Conservation (phyloP, 1,140 invertebrate genomes). For the Bradysia coprophila region DNA sequence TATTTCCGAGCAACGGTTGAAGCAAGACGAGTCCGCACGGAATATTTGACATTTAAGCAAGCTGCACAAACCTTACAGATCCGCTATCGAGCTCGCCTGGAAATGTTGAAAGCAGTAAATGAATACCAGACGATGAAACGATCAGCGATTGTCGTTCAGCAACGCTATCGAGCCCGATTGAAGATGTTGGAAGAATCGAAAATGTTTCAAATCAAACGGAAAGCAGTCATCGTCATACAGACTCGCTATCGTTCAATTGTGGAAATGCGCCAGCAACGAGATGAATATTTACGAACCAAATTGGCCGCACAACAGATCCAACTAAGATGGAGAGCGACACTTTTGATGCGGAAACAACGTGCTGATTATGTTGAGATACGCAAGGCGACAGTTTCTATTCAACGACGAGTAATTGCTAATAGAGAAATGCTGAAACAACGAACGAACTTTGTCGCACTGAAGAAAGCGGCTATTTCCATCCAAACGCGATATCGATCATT, state of each 20-base stretch:
- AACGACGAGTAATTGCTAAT: background rate
- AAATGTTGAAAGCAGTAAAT: constrained; percentile 20
- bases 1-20: constrained; percentile 22
- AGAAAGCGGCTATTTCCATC: constrained; percentile 7
- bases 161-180: constrained; percentile 19
- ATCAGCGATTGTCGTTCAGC: constrained; percentile 25
- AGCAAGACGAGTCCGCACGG: constrained; percentile 8
- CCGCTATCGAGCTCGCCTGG: constrained; percentile 26
- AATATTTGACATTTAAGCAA: constrained; percentile 22
- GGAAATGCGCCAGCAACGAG: constrained; percentile 9
- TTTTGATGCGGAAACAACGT: no score
- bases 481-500: constrained; percentile 15
- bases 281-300: constrained; percentile 13
- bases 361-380: no score
- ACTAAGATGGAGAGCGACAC: constrained; percentile 25
- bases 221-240: constrained; percentile 19
- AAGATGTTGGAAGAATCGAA: constrained; percentile 8
- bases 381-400: background rate
- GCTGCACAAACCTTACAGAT: constrained; percentile 27
- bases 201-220: constrained; percentile 10
- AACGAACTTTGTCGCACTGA: background rate
- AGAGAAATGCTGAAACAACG: background rate
- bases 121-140: constrained; percentile 20
- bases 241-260: constrained; percentile 16
- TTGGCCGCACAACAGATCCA: constrained; percentile 28